phyloP scores from a whole-genome alignment of 2,797 vertebrate species.

The Mormyrops boulengeri region DNA sequence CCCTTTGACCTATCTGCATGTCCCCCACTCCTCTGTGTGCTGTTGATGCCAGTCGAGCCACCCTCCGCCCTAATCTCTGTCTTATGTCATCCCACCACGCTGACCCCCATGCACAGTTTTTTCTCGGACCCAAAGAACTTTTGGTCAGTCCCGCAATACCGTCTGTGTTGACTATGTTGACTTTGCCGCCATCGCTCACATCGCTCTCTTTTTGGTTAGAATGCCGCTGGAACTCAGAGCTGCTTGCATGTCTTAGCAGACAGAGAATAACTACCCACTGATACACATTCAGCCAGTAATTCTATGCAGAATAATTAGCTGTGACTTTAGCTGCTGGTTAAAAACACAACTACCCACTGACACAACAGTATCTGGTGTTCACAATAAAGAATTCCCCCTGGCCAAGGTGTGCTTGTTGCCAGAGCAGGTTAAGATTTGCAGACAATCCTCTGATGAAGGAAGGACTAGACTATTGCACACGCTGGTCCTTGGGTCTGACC shows the following conservation, averaged over 20 bases:
- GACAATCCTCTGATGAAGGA: background rate
- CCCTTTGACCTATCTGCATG: slow-evolving; percentile 1
- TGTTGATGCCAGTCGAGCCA: background rate
- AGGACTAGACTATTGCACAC: background rate
- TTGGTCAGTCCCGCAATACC: slow-evolving; percentile 59
- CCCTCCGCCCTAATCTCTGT: slow-evolving; percentile 48
- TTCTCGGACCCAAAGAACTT: slow-evolving; percentile 53
- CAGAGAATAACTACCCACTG: background rate
- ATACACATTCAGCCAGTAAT: background rate
- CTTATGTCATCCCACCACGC: slow-evolving; percentile 51
- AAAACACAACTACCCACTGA: background rate
- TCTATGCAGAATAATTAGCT: background rate
- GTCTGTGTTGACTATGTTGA: background rate
- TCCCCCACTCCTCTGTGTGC: background rate
- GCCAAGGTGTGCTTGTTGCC: background rate
- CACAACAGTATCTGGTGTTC: background rate
- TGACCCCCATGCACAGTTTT: slow-evolving; percentile 60
- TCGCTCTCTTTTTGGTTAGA: background rate
- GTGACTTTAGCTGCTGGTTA: background rate
- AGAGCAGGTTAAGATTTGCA: background rate
- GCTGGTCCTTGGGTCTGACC: background rate
- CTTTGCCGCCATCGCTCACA: background rate
- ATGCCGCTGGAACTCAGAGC: slow-evolving; percentile 2
- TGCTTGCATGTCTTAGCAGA: background rate
- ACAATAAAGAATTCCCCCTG: background rate